A percentile compares a stretch with the other conserved stretches of the same genome.
Evolutionary conservation across 2,113 vertebrate genomes (phyloP).

Genomic region (Albula goreensis): DNA sequence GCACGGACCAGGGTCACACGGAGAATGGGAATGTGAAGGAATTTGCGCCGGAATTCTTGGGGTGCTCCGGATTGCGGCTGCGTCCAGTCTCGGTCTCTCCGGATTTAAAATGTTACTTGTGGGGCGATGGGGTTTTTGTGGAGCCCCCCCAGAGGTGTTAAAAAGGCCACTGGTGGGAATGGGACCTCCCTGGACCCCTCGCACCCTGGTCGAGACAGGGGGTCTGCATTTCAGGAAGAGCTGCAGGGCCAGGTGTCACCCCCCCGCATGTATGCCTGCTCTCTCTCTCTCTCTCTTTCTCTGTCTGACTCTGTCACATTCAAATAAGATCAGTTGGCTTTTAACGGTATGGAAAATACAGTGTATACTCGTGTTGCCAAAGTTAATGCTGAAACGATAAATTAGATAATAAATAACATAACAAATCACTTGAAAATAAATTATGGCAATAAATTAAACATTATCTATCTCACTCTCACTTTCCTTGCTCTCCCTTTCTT

Average conservation of each 20-base stretch:
- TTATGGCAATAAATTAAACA: neutral
- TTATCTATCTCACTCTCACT: neutral
- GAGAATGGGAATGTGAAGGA: slow-evolving; percentile 14
- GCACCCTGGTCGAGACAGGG: slow-evolving; percentile 43
- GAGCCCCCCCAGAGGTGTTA: slow-evolving; percentile 55
- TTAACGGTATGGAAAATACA: neutral
- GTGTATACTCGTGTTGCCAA: neutral
- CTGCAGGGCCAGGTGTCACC: slow-evolving; percentile 46
- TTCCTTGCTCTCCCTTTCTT: too few species aligned
- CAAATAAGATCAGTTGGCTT: neutral
- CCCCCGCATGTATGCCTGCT: neutral
- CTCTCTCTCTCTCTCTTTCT: neutral
- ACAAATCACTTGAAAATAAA: neutral
- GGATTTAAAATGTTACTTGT: slow-evolving; percentile 50
- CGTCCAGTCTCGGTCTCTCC: slow-evolving; percentile 21
- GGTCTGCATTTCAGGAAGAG: slow-evolving; percentile 58
- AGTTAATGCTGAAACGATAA: neutral
- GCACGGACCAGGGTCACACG: neutral
- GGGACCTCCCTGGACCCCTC: slow-evolving; percentile 45
- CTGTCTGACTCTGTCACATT: slow-evolving; percentile 3
- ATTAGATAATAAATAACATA: neutral
- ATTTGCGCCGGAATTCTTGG: slow-evolving; percentile 18
- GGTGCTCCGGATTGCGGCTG: slow-evolving; percentile 25
- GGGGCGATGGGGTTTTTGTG: slow-evolving; percentile 35
- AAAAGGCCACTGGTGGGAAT: slow-evolving; percentile 47